Conservation (phyloP, 2,797 vertebrate species). For the Propithecus perrieri region DNA sequence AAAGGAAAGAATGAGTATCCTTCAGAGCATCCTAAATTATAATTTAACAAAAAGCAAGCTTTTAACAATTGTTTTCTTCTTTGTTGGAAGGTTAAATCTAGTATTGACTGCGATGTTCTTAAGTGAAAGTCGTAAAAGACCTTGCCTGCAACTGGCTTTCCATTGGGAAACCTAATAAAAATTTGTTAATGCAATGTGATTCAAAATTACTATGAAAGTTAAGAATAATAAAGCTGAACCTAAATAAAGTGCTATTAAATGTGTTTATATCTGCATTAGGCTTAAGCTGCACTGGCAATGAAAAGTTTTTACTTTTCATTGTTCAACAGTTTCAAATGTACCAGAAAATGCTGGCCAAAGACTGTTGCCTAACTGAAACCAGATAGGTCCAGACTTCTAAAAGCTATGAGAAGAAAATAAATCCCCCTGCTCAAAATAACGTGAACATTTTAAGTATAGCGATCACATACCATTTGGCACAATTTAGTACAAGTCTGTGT, state of each 20-base stretch:
- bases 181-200: slow-evolving; percentile 78
- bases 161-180: slow-evolving; percentile 80
- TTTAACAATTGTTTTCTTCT: slow-evolving; percentile 72
- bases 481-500: slow-evolving; percentile 43
- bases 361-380: slow-evolving; percentile 82
- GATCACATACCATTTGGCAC: slow-evolving; percentile 58
- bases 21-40: slow-evolving; percentile 57
- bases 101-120: slow-evolving; percentile 64
- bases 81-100: slow-evolving; percentile 67
- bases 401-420: slow-evolving; percentile 72
- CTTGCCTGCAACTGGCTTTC: slow-evolving; percentile 69
- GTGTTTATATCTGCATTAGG: slow-evolving; percentile 80
- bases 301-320: slow-evolving; percentile 79
- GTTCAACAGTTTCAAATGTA: slow-evolving; percentile 81
- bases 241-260: slow-evolving; percentile 80
- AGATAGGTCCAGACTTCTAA: slow-evolving; percentile 76
- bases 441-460: slow-evolving; percentile 59
- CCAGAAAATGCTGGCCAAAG: slow-evolving; percentile 78
- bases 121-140: slow-evolving; percentile 72
- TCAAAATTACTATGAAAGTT: slow-evolving; percentile 77
- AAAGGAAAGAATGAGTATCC: slow-evolving; percentile 34
- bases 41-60: slow-evolving; percentile 59
- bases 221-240: slow-evolving; percentile 74
- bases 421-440: slow-evolving; percentile 73
- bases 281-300: slow-evolving; percentile 63